Evolutionary conservation across 2,888 invertebrate species (phyloP).

Genomic region (Philopedon plagiatum): DNA sequence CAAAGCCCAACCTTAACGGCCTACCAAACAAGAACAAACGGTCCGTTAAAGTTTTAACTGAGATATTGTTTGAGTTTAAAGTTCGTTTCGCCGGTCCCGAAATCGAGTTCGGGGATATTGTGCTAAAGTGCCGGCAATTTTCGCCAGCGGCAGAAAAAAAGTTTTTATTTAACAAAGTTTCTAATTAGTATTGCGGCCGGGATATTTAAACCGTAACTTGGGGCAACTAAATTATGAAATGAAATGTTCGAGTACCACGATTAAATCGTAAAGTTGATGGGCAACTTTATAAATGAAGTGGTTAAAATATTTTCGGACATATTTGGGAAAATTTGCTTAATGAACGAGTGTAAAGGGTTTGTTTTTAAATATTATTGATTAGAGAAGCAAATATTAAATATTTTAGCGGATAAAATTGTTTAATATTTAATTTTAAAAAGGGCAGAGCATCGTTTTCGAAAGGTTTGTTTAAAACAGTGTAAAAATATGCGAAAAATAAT

Average conservation of each 20-base stretch:
- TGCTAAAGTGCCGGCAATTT: conserved; percentile 13
- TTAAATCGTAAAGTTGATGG: conserved; percentile 10
- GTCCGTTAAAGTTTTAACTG: conserved; percentile 16
- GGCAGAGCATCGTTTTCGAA: too few relatives aligned
- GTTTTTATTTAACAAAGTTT: conserved; percentile 13
- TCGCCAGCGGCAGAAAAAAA: conserved; percentile 17
- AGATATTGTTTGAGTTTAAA: conserved; percentile 12
- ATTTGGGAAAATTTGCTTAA: background rate
- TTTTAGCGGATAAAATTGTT: too few relatives aligned
- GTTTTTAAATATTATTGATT: too few relatives aligned
- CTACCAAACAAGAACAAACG: background rate
- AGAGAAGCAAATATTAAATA: too few relatives aligned
- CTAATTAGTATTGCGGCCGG: conserved; percentile 13
- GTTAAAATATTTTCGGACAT: background rate
- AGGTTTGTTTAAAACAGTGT: too few relatives aligned
- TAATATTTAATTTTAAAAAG: too few relatives aligned
- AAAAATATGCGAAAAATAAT: too few relatives aligned
- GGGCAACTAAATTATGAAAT: conserved; percentile 28
- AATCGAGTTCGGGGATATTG: background rate
- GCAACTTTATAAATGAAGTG: background rate
- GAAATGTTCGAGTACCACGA: conserved; percentile 18
- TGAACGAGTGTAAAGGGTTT: too few relatives aligned
- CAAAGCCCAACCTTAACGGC: background rate
- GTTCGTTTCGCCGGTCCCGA: background rate
- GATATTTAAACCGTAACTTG: conserved; percentile 27